Evolutionary conservation across 1,140 invertebrate species (phyloP).

Genomic region (Drosophila pseudoobscura): DNA sequence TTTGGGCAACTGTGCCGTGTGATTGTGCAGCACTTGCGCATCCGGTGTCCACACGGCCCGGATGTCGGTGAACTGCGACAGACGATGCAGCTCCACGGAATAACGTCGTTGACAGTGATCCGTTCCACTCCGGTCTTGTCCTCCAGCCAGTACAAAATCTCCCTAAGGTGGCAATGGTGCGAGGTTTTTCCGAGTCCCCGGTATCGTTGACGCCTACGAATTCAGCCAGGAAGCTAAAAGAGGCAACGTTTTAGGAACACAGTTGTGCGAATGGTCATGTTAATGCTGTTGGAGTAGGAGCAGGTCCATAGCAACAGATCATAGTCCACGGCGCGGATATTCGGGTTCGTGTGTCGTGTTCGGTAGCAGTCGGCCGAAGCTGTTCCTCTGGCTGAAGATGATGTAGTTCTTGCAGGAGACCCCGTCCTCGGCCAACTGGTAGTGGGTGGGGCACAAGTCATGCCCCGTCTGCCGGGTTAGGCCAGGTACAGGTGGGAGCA

Average conservation of each 20-base stretch:
- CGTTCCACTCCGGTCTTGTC: conserved; percentile 86
- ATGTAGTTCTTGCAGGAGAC: conserved; percentile 93
- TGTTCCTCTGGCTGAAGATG: conserved; percentile 92
- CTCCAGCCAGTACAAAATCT: conserved; percentile 93
- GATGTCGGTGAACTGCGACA: conserved; percentile 75
- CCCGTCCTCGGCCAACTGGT: conserved; percentile 88
- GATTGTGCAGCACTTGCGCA: too few species aligned
- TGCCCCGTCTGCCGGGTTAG: conserved; percentile 83
- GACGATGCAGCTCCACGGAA: conserved; percentile 83
- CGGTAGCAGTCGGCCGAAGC: conserved; percentile 50
- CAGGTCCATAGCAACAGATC: too few species aligned
- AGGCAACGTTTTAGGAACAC: too few species aligned
- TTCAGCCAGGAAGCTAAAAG: too few species aligned
- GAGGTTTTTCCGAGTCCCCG: conserved; percentile 82
- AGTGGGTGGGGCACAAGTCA: conserved; percentile 91
- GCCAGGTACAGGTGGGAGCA: conserved; percentile 91
- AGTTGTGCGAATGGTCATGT: too few species aligned
- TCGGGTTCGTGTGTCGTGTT: too few species aligned
- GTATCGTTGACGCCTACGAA: too few species aligned
- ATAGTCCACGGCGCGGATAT: too few species aligned
- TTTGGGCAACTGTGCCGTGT: too few species aligned
- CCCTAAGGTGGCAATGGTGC: conserved; percentile 87
- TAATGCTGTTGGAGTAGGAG: too few species aligned
- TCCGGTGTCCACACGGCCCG: too few species aligned
- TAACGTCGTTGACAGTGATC: conserved; percentile 84